Evolutionary conservation across 2,113 vertebrate species (phyloP), one percentile per base, ranked within the genome.

Genomic region (Glaucomys volans): DNA sequence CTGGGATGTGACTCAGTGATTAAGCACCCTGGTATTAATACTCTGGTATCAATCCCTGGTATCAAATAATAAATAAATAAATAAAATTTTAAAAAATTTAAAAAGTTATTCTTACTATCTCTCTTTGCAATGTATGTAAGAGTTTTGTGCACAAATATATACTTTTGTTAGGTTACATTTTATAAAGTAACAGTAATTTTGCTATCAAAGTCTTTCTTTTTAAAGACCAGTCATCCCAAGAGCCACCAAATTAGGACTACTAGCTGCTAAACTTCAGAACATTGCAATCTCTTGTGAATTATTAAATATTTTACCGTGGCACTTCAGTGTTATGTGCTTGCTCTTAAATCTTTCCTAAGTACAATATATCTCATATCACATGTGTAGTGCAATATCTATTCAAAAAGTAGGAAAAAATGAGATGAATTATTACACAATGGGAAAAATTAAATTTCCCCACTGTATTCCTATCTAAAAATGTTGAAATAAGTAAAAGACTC

Each of bases 401-500:
- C 14, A 75, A 50, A 62, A 79, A 95, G 87, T 54, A 64, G 22
- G 3, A 30, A 92, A 92, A 83, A 30, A 8, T 67, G 20, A 83
- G 40, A 6, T 35, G 30, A 76, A 69, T 62, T 95, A 76, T 69
- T 88, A 69, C 77, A 74, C 40, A 77, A 69, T 47, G 6, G 69
- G 54, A 32, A 9, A 71, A 62, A 76, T 82, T 76, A 82, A 75
- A 54, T 75, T 75, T 0, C 12, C 10, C 9, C 67, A 71, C 26
- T 69, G 10, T 37, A 52, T 94, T 44, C 9, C 30, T 80, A 87
- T 42, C 4, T 92, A 12, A 18, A 76, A n/a, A 82, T 95, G 52
- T 17, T 92, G 47, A 76, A 75, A 76, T 57, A 87, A 32, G 82
- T 82, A 32, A 84, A 94, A 88, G 9, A 76, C 50, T 92, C 59